phyloP scores from a whole-genome alignment of 2,888 invertebrate species.

The Melieria picta region DNA sequence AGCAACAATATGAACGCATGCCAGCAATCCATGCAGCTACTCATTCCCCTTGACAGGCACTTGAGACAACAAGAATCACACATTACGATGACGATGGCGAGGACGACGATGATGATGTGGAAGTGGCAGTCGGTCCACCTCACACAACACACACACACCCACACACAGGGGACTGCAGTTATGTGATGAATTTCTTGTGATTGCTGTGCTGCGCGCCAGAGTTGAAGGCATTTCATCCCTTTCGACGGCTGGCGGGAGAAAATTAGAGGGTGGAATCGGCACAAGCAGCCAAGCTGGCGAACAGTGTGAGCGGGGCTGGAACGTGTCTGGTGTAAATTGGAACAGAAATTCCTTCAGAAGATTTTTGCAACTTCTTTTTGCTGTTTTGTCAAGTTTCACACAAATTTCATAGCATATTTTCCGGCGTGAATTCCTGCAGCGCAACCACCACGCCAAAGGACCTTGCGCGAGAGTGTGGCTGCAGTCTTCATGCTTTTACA shows the following conservation, averaged over 20 bases:
- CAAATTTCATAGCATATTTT: conserved; percentile 32
- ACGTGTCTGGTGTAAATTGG: conserved; percentile 18
- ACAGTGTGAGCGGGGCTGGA: not conserved
- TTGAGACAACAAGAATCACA: conserved; percentile 30
- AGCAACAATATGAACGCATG: not conserved
- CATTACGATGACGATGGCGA: conserved; percentile 9
- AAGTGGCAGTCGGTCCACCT: not conserved
- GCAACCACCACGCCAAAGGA: not conserved
- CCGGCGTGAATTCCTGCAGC: conserved; percentile 9
- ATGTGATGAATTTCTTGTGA: conserved; percentile 22
- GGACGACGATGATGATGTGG: not conserved
- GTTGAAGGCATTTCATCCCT: conserved; percentile 21
- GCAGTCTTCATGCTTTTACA: conserved; percentile 6
- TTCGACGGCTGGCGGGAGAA: not conserved
- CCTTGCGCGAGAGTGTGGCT: not conserved
- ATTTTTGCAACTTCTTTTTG: conserved; percentile 23
- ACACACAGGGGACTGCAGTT: conserved; percentile 12
- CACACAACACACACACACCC: not conserved
- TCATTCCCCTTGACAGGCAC: conserved; percentile 11
- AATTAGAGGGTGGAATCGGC: not conserved
- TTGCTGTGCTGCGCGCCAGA: conserved; percentile 13
- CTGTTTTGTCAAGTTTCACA: conserved; percentile 14
- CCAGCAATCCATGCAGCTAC: not conserved
- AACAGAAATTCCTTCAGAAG: conserved; percentile 31
- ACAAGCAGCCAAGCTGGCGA: not conserved